Percentiles rank a stretch among this genome's conserved stretches.
phyloP scores from a whole-genome alignment of 2,888 invertebrate species.

The Entomobrya proxima region DNA sequence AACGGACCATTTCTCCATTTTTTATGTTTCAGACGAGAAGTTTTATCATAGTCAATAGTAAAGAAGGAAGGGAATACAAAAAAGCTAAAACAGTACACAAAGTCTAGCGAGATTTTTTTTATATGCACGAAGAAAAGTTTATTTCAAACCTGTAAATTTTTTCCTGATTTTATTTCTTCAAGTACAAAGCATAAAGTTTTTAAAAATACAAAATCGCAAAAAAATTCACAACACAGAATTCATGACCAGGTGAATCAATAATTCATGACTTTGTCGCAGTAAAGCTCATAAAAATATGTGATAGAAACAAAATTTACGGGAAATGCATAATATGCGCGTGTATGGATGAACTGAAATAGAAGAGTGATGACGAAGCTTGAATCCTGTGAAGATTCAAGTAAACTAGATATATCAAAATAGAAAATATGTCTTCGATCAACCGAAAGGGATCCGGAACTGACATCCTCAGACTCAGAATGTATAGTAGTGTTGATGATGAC shows the following conservation, averaged over 20 bases:
- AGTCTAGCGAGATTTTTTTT: too few relatives aligned
- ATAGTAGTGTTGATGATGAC: background rate
- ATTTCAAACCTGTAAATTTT: too few relatives aligned
- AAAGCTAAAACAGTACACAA: background rate
- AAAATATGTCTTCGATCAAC: conserved; percentile 54
- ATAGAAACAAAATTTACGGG: conserved; percentile 21
- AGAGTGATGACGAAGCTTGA: conserved; percentile 45
- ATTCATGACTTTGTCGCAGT: conserved; percentile 62
- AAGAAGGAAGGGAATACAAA: conserved; percentile 3
- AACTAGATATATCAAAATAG: conserved; percentile 53
- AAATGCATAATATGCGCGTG: conserved; percentile 11
- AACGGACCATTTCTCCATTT: conserved; percentile 18
- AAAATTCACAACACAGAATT: conserved; percentile 22
- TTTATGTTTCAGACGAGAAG: background rate
- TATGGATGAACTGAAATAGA: conserved; percentile 13
- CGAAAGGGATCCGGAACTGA: background rate
- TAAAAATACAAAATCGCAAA: background rate
- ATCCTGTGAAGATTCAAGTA: conserved; percentile 33
- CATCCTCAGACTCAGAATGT: background rate
- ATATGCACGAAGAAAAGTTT: too few relatives aligned
- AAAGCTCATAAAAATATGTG: conserved; percentile 53
- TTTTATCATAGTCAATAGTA: too few relatives aligned
- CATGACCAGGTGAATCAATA: conserved; percentile 63
- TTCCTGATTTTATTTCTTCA: too few relatives aligned
- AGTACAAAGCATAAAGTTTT: background rate